Percentiles rank a stretch among this genome's conserved stretches.
These are phyloP conservation scores for Platichthys flesus DNA, from an alignment of 2,113 vertebrate genomes.

Conservation along the genomic window DNA sequence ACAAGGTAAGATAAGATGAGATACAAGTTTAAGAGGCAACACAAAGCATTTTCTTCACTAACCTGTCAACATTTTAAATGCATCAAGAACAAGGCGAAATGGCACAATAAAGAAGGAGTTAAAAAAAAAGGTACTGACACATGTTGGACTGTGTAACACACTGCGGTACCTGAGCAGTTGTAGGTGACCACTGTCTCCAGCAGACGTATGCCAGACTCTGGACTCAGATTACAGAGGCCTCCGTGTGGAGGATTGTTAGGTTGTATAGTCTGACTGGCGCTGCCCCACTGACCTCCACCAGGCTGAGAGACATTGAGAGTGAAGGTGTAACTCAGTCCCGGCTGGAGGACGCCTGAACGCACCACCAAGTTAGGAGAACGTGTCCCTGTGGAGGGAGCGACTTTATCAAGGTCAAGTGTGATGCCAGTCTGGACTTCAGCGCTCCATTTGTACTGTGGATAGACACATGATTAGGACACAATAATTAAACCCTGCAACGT, in stretches of 20 bases:
- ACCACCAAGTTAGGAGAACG: constrained; percentile 72
- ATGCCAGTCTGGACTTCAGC: constrained; percentile 66
- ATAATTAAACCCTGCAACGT: neutral
- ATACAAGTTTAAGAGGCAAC: too few species aligned
- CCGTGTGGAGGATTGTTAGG: constrained; percentile 72
- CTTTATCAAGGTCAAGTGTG: constrained; percentile 69
- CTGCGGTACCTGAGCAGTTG: constrained; percentile 80
- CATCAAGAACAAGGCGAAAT: too few species aligned
- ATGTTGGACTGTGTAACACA: neutral
- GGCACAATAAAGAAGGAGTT: too few species aligned
- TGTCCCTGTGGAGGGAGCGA: constrained; percentile 67
- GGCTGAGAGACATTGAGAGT: constrained; percentile 74
- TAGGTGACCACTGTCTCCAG: constrained; percentile 79
- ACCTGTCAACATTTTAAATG: too few species aligned
- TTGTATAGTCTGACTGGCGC: constrained; percentile 64
- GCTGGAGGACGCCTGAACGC: constrained; percentile 67
- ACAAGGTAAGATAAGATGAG: too few species aligned
- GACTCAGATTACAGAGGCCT: constrained; percentile 77
- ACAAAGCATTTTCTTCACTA: too few species aligned
- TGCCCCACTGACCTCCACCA: constrained; percentile 68
- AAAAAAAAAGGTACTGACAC: neutral
- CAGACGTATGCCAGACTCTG: constrained; percentile 66
- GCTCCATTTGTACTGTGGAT: constrained; percentile 81
- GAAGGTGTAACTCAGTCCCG: constrained; percentile 78
- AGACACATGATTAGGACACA: neutral